phyloP scores from a whole-genome alignment of 64 coral and sea anemone genomes.

The Exaiptasia diaphana region DNA sequence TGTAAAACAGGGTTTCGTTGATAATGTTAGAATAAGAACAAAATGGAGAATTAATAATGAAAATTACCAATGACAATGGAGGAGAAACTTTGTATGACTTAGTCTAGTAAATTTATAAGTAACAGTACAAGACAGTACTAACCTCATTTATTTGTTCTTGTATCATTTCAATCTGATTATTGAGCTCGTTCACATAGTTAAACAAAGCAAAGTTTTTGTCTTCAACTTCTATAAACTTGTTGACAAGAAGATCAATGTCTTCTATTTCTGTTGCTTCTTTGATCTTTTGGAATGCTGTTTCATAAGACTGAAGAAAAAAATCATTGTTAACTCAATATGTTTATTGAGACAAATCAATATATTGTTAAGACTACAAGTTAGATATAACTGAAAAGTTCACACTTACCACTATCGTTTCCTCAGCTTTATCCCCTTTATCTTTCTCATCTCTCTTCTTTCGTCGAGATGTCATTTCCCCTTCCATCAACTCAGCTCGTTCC shows the following conservation, averaged over 20 bases:
- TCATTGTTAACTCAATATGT: too few species aligned
- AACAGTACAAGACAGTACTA: neutral
- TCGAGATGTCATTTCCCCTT: conserved; percentile 69
- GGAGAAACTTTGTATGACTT: neutral
- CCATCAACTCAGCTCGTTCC: conserved; percentile 90
- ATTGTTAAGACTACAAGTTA: too few species aligned
- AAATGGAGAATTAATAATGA: too few species aligned
- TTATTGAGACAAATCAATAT: too few species aligned
- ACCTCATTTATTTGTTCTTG: conserved; percentile 96
- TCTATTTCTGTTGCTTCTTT: conserved; percentile 96
- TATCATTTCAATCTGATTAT: conserved; percentile 95
- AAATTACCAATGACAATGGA: neutral
- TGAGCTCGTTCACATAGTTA: conserved; percentile 98
- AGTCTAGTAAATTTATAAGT: neutral
- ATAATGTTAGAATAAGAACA: neutral
- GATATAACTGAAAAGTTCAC: neutral
- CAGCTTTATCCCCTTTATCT: conserved; percentile 91
- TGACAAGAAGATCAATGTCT: conserved; percentile 87
- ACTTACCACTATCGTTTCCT: conserved; percentile 91
- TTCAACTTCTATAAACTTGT: conserved; percentile 94
- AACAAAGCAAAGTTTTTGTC: conserved; percentile 95
- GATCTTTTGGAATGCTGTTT: conserved; percentile 81
- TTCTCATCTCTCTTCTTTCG: conserved; percentile 93
- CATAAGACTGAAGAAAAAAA: conserved; percentile 71
- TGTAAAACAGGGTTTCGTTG: neutral